Evolutionary conservation across 2,113 vertebrate genomes (phyloP), one percentile per base, ranked within the genome.

Genomic region (Desmodus rotundus): DNA sequence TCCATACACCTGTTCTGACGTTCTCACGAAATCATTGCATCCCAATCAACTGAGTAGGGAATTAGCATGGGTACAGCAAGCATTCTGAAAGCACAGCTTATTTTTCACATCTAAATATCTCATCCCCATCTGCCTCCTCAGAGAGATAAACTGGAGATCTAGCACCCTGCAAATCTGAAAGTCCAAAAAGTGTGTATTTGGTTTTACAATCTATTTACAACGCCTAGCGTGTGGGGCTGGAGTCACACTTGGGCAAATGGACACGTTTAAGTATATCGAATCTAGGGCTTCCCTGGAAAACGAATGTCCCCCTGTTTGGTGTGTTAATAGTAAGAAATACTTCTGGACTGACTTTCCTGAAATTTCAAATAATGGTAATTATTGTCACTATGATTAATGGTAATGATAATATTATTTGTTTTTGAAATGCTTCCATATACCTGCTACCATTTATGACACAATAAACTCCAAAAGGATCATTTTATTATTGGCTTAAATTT

Each of bases 1-100:
- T 98, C 98, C 97, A 97, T 95, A 98, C 96, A 98, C 98, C 97
- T 80, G 89, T 90, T 81, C 97, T 98, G 98, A 97, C 98, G 97
- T 47, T 86, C 92, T 96, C 95, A 3, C 97, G 97, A 97, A 97
- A 98, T 98, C 97, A 93, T 33, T 89, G 97, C 97, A 65, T 97
- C 98, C 97, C 94, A 94, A 93, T 97, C 98, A 94, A 95, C 94
- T 8, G 89, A 97, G 96, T 63, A 72, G 96, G 96, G 97, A 97
- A 94, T 97, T 92, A 73, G 97, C 86, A 56, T 70, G 13, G 0
- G 94, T 95, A 91, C 96, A 97, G 70, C 96, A 97, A 98, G 97
- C 97, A 97, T 45, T 74, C 93, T 50, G 58, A 91, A 96, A 94
- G 91, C 74, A 94, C 24, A 89, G 92, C 92, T 96, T 96, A 93